Conservation (phyloP, 37 sponge, comb jelly and placozoan genomes). For the Cliona cf. orientalis region DNA sequence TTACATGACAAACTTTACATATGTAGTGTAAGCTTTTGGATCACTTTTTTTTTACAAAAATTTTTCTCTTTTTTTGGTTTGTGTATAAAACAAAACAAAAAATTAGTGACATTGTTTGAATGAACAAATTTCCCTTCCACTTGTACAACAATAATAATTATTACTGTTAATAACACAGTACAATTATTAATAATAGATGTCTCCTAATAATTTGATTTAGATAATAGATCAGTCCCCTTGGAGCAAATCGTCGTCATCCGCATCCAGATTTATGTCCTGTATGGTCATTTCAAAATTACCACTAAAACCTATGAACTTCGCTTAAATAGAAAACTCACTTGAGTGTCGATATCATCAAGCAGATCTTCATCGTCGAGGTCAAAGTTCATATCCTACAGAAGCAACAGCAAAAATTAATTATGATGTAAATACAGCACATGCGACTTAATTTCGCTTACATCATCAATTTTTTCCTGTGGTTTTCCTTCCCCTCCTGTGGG, state of each 20-base stretch:
- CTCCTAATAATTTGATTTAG: no score
- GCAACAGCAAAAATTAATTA: not conserved
- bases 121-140: no score
- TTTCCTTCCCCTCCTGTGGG: not conserved
- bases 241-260: slow-evolving; percentile 39
- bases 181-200: no score
- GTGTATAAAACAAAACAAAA: no score
- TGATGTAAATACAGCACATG: not conserved
- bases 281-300: not conserved
- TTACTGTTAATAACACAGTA: no score
- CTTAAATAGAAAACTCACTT: slow-evolving; percentile 8
- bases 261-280: slow-evolving; percentile 58
- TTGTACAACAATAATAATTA: no score
- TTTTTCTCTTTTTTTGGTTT: no score
- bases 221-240: slow-evolving; percentile 11
- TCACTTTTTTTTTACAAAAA: no score
- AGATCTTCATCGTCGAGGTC: slow-evolving; percentile 71
- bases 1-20: no score
- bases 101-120: no score
- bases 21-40: no score
- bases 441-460: slow-evolving; percentile 11
- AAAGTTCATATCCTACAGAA: slow-evolving; percentile 50
- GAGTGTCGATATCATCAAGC: slow-evolving; percentile 30
- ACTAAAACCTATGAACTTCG: not conserved
- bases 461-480: slow-evolving; percentile 7